Percentiles rank a stretch among this genome's conserved stretches.
phyloP scores from a whole-genome alignment of 2,888 invertebrate species.

The Melolontha melolontha region DNA sequence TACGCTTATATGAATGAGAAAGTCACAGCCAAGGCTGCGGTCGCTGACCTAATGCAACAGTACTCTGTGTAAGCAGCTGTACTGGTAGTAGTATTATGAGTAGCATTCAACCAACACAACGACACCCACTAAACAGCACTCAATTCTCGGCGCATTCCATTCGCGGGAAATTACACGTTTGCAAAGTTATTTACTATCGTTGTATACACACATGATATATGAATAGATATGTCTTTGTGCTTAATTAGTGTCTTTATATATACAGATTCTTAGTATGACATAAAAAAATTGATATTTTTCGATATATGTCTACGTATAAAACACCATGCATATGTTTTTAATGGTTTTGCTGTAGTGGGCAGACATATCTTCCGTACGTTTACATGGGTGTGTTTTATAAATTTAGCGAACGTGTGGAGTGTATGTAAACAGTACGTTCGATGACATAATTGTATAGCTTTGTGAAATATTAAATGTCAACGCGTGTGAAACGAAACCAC shows the following conservation, averaged over 20 bases:
- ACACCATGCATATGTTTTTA: not conserved
- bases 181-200: constrained; percentile 38
- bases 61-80: constrained; percentile 61
- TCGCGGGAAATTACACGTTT: constrained; percentile 38
- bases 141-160: constrained; percentile 39
- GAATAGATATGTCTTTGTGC: not conserved
- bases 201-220: not conserved
- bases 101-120: constrained; percentile 35
- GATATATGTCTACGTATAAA: too few species aligned
- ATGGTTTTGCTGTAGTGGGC: constrained; percentile 19
- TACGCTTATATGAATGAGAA: constrained; percentile 59
- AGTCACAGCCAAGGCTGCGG: constrained; percentile 66
- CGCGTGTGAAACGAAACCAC: constrained; percentile 7
- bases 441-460: constrained; percentile 31
- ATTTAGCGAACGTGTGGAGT: constrained; percentile 24
- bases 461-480: constrained; percentile 38
- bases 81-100: constrained; percentile 49
- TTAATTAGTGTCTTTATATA: not conserved
- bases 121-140: constrained; percentile 35
- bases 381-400: constrained; percentile 25
- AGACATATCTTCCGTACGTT: constrained; percentile 27
- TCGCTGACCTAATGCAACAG: constrained; percentile 64
- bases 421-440: constrained; percentile 1
- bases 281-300: not conserved
- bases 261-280: not conserved